These are phyloP conservation scores for Pectinophora gossypiella DNA, from an alignment of 1,140 invertebrate species.

Conservation along the genomic window DNA sequence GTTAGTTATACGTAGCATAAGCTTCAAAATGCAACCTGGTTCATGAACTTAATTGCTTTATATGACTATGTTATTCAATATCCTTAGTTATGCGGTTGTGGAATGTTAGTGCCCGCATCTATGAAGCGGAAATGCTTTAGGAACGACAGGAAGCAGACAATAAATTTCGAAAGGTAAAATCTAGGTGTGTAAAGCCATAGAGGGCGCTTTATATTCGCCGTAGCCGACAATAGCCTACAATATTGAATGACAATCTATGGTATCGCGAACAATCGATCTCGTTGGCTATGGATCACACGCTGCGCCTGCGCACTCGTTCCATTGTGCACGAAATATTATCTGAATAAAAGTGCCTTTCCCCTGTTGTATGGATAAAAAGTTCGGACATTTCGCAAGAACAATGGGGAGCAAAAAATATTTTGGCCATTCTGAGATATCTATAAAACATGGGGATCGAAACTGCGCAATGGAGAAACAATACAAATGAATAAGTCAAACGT, in stretches of 20 bases:
- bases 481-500: no score
- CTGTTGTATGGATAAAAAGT: constrained; percentile 59
- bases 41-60: no score
- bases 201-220: constrained; percentile 28
- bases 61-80: no score
- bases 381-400: constrained; percentile 55
- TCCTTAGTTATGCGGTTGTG: no score
- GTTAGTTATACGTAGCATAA: no score
- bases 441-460: no score
- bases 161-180: constrained; percentile 32
- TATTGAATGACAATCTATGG: constrained; percentile 53
- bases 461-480: no score
- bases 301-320: constrained; percentile 53
- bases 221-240: constrained; percentile 45
- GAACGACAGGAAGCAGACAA: constrained; percentile 51
- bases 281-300: constrained; percentile 48
- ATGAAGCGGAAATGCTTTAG: constrained; percentile 25
- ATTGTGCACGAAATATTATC: constrained; percentile 54
- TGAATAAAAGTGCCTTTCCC: constrained; percentile 62
- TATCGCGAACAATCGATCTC: constrained; percentile 54
- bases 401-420: no score
- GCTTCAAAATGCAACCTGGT: no score
- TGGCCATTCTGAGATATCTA: no score
- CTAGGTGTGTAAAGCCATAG: constrained; percentile 28
- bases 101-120: no score